Percentiles rank a stretch among this genome's conserved stretches.
These are phyloP conservation scores for Thelaira solivaga DNA, from an alignment of 2,888 invertebrate genomes.

Conservation along the genomic window DNA sequence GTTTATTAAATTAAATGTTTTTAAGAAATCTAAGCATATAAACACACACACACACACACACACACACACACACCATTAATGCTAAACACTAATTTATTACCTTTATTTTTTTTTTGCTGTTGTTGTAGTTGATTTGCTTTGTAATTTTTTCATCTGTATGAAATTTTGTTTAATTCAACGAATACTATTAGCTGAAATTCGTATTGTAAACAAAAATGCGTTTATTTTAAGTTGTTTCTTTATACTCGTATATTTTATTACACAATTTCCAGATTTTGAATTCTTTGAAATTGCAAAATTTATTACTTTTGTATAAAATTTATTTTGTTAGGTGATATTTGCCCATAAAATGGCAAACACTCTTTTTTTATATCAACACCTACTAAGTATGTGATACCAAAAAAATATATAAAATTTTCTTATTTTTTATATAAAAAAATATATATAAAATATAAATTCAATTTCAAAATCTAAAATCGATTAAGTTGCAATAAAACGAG, in stretches of 20 bases:
- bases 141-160: slow-evolving; percentile 22
- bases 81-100: slow-evolving; percentile 35
- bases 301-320: slow-evolving; percentile 1
- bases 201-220: slow-evolving; percentile 55
- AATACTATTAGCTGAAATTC: slow-evolving; percentile 41
- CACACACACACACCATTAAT: not conserved
- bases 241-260: not conserved
- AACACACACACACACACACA: not conserved
- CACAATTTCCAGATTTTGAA: slow-evolving; percentile 36
- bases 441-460: no score
- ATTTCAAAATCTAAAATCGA: no score
- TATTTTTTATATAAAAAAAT: no score
- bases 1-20: no score
- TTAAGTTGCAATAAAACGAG: no score
- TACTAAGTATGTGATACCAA: not conserved
- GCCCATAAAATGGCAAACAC: not conserved
- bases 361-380: no score
- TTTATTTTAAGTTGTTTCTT: slow-evolving; percentile 11
- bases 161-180: slow-evolving; percentile 35
- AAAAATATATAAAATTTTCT: not conserved
- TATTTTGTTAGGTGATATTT: not conserved
- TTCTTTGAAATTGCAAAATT: not conserved
- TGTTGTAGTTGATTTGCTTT: not conserved
- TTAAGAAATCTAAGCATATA: no score
- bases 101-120: not conserved